These are phyloP conservation scores for Fulmarus glacialis DNA, from an alignment of 2,113 vertebrate species.

Conservation along the genomic window DNA sequence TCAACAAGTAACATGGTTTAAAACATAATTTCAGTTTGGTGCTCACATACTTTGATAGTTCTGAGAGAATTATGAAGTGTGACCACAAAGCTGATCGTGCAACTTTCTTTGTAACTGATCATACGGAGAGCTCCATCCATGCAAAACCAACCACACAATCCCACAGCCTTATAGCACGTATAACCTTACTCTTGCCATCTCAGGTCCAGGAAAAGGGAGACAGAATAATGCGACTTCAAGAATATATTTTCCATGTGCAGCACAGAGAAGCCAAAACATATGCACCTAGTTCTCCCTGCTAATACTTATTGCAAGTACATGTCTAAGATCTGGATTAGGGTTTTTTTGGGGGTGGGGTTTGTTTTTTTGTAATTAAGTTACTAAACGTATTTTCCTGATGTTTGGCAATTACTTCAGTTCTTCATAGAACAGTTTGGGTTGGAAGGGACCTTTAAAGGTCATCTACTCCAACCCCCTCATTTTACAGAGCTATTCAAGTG, in stretches of 20 bases:
- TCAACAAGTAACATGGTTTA: neutral
- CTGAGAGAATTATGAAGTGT: neutral
- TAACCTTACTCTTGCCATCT: neutral
- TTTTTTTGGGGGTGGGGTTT: rapidly evolving
- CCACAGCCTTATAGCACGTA: neutral
- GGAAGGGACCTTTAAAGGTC: neutral
- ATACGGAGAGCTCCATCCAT: neutral
- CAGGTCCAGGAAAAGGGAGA: neutral
- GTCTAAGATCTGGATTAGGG: neutral
- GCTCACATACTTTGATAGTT: neutral
- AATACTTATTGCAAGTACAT: neutral
- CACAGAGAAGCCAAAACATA: neutral
- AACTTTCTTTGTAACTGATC: neutral
- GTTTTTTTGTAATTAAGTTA: neutral
- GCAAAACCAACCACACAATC: neutral
- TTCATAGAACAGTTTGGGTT: neutral
- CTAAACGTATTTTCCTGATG: neutral
- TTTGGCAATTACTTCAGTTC: neutral
- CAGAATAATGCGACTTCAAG: neutral
- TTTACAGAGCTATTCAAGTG: neutral
- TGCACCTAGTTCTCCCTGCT: neutral
- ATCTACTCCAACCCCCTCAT: neutral
- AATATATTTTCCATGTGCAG: neutral
- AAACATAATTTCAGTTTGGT: neutral
- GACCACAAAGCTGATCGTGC: neutral